Base-by-base conservation (phyloP, 2,888 invertebrate species). In the Dryocosmus kuriphilus region DNA sequence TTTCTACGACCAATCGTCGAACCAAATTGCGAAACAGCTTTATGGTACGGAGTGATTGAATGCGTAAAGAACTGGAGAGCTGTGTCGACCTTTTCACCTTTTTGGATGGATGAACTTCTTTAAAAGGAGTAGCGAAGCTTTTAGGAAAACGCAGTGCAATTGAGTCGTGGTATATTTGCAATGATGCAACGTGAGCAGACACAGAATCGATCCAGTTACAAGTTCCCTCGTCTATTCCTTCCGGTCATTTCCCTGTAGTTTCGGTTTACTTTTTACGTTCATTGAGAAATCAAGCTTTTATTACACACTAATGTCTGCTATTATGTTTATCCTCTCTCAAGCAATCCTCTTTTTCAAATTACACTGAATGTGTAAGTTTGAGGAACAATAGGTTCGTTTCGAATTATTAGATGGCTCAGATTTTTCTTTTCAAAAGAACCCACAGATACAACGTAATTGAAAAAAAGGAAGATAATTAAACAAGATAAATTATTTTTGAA, bases 101-200 rank as follows among this genome's bases (percentile, higher is more conserved):
- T 65, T 41, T 24, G 16, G 41, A 41, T 41, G 65, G 27, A 65
- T 16, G 16, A 41, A 7, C 41, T 65, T 65, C 41, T 65, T 65
- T 41, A 65, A 65, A 65, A 38, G 24, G 24, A 38, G 41, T 19
- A 65, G 65, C 27, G 24, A 41, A 41, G 65, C 41, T 65, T 65
- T 65, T 65, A 41, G 65, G 65, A 65, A 41, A 41, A 65, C 41
- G 65, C 41, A 65, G 22, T 65, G 65, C 65, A 65, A 65, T 65
- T 38, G 65, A 65, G 41, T 41, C 22, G 38, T 24, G 16, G 24
- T 65, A 41, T 65, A 35, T 41, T 65, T 41, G 41, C 65, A 65
- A 65, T 65, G 41, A 65, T 27, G 65, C 38, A 65, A 35, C 41
- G 11, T 65, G 65, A 65, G 65, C 65, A 65, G 35, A 35, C 63